Conservation (phyloP, 2,113 vertebrate genomes). For the Muntiacus muntjak region DNA sequence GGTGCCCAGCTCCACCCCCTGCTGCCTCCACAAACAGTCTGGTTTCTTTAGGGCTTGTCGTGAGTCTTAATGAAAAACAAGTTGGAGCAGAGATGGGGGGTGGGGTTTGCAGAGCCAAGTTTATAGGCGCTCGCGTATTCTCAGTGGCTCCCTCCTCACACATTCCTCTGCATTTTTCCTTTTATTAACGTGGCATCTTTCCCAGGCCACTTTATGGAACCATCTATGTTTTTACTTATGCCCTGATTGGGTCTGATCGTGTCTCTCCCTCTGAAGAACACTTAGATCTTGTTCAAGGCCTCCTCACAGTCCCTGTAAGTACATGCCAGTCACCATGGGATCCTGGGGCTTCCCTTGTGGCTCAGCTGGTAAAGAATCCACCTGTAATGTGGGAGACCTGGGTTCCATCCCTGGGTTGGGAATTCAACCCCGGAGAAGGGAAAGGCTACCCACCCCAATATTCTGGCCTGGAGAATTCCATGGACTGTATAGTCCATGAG, state of each 20-base stretch:
- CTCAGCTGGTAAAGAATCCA: not conserved
- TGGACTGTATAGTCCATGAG: not conserved
- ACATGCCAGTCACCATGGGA: fast-evolving
- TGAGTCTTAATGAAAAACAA: conserved; percentile 48
- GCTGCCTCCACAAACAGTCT: not conserved
- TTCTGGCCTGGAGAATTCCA: not conserved
- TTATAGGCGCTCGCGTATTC: conserved; percentile 70
- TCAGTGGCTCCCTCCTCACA: conserved; percentile 72
- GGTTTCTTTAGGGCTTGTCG: not conserved
- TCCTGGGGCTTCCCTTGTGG: not conserved
- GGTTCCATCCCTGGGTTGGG: not conserved
- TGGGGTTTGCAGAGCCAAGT: conserved; percentile 11
- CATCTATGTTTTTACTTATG: conserved; percentile 73
- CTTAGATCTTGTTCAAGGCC: conserved; percentile 42
- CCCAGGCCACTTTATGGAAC: conserved; percentile 75
- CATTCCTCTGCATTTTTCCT: conserved; percentile 77
- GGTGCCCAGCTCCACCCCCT: not conserved
- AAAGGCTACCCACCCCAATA: not conserved
- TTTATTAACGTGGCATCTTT: conserved; percentile 79
- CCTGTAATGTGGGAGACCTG: not conserved
- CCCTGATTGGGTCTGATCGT: conserved; percentile 50
- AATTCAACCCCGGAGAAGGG: fast-evolving
- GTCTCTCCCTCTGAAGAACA: conserved; percentile 39
- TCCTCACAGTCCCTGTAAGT: not conserved
- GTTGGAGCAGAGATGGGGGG: not conserved